phyloP scores from a whole-genome alignment of 2,113 vertebrate species.

The Tetrax tetrax region DNA sequence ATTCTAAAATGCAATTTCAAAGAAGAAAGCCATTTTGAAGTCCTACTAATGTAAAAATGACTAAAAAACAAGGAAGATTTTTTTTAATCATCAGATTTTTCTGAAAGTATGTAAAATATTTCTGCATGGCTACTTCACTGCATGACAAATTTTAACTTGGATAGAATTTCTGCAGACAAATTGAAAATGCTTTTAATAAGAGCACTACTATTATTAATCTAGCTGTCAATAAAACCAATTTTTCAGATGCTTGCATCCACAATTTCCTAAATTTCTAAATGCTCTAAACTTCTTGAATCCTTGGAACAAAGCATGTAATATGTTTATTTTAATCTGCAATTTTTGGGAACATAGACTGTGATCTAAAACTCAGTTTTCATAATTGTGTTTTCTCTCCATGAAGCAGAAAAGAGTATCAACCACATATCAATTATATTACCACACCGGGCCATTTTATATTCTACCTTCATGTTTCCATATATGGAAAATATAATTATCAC shows the following conservation, averaged over 20 bases:
- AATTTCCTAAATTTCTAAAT: constrained; percentile 32
- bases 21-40: neutral
- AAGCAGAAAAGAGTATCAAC: neutral
- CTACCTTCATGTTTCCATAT: neutral
- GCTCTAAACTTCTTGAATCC: neutral
- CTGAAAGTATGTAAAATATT: neutral
- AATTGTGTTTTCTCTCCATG: neutral
- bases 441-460: neutral
- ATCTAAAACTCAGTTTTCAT: neutral
- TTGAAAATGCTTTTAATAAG: neutral
- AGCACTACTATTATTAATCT: neutral
- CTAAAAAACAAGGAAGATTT: neutral
- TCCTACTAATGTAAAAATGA: neutral
- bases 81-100: neutral
- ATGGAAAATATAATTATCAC: neutral
- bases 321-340: neutral
- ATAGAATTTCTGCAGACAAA: neutral
- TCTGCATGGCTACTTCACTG: neutral
- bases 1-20: neutral
- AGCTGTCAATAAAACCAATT: constrained; percentile 30
- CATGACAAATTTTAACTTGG: neutral
- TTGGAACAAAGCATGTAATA: neutral
- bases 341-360: neutral
- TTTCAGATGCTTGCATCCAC: constrained; percentile 36
- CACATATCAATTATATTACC: neutral